Percentiles rank a stretch among this genome's conserved stretches.
Conservation (phyloP, 2,797 vertebrate genomes). For the Threskiornis aethiopicus region DNA sequence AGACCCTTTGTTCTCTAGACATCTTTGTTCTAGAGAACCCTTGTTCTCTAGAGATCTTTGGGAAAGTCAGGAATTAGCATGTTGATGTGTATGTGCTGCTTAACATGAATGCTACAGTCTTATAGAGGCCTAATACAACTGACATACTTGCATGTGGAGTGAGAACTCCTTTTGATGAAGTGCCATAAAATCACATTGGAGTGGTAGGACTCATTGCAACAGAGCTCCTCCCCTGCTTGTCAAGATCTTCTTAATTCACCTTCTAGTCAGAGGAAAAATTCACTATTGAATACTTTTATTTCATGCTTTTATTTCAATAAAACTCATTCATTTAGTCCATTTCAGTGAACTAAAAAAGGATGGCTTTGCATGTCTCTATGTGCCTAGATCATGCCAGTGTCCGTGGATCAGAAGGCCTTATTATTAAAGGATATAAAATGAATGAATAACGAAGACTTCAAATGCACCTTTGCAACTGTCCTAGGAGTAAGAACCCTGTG, state of each 20-base stretch:
- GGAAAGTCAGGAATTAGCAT: background rate
- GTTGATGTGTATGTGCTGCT: background rate
- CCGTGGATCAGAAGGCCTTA: background rate
- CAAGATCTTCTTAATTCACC: background rate
- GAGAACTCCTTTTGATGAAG: background rate
- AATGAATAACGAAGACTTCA: background rate
- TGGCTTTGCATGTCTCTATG: background rate
- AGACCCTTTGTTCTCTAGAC: too few relatives aligned
- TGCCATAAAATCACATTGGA: background rate
- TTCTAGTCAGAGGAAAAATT: background rate
- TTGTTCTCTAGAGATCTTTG: too few relatives aligned
- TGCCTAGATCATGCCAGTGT: background rate
- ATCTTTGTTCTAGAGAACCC: too few relatives aligned
- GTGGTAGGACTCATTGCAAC: background rate
- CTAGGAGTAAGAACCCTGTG: background rate
- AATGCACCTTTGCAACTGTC: background rate
- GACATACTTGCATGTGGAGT: too few relatives aligned
- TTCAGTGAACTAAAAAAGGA: background rate
- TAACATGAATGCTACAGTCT: too few relatives aligned
- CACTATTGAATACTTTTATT: background rate
- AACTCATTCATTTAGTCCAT: background rate
- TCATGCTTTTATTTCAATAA: background rate
- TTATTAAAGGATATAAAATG: background rate
- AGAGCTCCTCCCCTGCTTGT: background rate
- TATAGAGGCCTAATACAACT: too few relatives aligned